Conservation (phyloP, 64 coral and sea anemone species). For the Porites australiensis region DNA sequence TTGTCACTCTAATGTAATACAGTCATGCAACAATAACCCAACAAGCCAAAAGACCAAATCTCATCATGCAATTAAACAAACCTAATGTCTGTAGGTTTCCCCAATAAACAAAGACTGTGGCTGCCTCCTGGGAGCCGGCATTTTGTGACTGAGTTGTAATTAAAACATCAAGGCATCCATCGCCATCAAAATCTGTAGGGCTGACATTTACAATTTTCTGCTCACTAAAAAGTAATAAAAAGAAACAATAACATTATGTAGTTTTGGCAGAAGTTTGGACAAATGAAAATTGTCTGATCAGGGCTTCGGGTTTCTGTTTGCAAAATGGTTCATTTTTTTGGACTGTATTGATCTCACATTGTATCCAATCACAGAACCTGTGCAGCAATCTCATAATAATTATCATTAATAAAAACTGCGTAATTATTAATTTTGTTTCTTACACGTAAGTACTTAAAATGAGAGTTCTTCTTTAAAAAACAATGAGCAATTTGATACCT, state of each 20-base stretch:
- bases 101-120: constrained; percentile 79
- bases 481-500: not conserved
- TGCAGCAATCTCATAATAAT: not conserved
- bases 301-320: too few species aligned
- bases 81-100: constrained; percentile 58
- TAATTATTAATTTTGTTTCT: too few species aligned
- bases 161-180: constrained; percentile 93
- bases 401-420: not conserved
- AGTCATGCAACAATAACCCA: too few species aligned
- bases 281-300: too few species aligned
- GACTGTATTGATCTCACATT: too few species aligned
- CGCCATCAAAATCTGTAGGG: constrained; percentile 94
- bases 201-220: constrained; percentile 79
- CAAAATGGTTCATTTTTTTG: not conserved
- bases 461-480: too few species aligned
- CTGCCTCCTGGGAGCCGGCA: not conserved
- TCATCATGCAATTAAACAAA: not conserved
- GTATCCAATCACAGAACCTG: too few species aligned
- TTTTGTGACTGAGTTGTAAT: constrained; percentile 48
- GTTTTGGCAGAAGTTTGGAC: too few species aligned
- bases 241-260: too few species aligned
- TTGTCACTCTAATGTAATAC: too few species aligned
- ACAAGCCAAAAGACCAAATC: not conserved
- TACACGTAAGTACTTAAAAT: too few species aligned
- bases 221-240: not conserved